phyloP scores from a whole-genome alignment of 2,113 vertebrate genomes.

The Apteryx owenii region DNA sequence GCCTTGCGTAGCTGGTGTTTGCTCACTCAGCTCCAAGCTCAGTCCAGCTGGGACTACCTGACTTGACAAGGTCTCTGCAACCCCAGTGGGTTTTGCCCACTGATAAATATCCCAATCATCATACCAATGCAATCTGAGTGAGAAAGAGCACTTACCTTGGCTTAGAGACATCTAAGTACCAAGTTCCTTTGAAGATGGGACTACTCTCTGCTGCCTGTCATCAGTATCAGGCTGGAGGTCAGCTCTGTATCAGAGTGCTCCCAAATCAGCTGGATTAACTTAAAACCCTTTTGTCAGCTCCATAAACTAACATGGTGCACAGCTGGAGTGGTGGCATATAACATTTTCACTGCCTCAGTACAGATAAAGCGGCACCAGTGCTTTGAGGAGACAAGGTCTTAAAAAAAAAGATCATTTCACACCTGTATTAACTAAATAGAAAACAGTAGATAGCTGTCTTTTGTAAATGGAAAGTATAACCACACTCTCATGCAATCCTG shows the following conservation, averaged over 20 bases:
- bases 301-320: background rate
- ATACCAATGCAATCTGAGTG: background rate
- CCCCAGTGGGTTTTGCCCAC: background rate
- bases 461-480: background rate
- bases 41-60: background rate
- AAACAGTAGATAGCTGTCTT: background rate
- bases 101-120: background rate
- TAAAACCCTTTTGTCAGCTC: conserved; percentile 24
- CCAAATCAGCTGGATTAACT: conserved; percentile 6
- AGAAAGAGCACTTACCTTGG: background rate
- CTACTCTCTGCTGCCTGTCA: background rate
- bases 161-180: background rate
- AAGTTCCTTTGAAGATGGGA: background rate
- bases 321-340: background rate
- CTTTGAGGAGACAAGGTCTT: background rate
- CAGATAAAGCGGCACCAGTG: background rate
- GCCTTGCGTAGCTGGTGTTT: background rate
- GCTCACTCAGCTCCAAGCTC: background rate
- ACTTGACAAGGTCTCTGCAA: background rate
- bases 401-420: background rate
- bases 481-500: background rate
- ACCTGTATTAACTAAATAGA: background rate
- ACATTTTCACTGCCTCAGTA: background rate
- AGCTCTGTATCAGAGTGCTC: conserved; percentile 12
- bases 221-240: background rate